Evolutionary conservation across 2,113 vertebrate genomes (phyloP).

Genomic region (Recurvirostra avosetta): DNA sequence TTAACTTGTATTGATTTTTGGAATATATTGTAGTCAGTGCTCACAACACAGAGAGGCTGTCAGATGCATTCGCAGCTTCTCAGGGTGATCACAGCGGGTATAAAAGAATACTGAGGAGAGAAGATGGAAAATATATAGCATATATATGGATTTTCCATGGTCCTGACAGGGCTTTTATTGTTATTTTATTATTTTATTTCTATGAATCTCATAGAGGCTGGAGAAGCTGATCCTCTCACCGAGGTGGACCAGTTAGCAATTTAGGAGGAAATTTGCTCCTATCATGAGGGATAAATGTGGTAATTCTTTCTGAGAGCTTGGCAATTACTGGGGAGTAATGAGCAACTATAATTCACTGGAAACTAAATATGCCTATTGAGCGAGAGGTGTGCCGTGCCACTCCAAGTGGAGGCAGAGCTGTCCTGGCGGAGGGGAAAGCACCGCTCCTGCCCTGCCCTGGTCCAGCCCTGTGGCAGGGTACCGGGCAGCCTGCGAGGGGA

Average conservation of each 20-base stretch:
- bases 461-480: rapidly evolving
- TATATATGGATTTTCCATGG: not conserved
- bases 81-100: not conserved
- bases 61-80: not conserved
- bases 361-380: not conserved
- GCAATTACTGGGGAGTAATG: not conserved
- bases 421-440: not conserved
- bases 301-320: not conserved
- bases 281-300: not conserved
- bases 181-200: not conserved
- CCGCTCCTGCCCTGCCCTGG: not conserved
- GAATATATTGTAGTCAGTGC: not conserved
- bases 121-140: not conserved
- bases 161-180: not conserved
- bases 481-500: too few species aligned
- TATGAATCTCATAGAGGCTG: not conserved
- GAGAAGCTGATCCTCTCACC: not conserved
- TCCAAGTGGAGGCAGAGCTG: not conserved
- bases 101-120: not conserved
- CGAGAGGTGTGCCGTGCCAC: rapidly evolving
- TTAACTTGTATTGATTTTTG: not conserved
- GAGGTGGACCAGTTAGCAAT: not conserved
- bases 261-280: not conserved
- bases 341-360: not conserved
- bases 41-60: not conserved